Conservation (phyloP, 2,113 vertebrate species). For the Rhagologus leucostigma region DNA sequence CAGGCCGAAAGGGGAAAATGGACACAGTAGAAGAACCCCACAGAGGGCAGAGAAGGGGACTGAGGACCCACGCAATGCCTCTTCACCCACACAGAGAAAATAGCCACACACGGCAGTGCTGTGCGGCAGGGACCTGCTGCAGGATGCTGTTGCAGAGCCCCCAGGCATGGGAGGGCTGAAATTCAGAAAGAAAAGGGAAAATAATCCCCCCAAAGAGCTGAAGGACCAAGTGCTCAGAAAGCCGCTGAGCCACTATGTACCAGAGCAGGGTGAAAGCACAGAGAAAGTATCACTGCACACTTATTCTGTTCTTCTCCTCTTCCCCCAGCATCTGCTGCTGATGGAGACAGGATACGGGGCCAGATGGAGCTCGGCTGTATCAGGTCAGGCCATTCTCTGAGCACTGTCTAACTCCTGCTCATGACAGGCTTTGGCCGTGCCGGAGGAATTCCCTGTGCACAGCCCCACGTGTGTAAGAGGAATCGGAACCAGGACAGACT, state of each 20-base stretch:
- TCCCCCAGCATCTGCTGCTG: background rate
- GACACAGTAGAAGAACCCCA: accelerated
- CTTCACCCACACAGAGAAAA: accelerated
- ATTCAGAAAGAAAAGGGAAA: background rate
- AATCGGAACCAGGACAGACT: conserved; percentile 8
- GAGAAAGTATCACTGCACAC: background rate
- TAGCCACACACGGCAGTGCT: accelerated
- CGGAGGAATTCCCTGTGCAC: background rate
- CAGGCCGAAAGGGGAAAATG: background rate
- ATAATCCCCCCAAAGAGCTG: background rate
- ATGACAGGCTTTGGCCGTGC: accelerated
- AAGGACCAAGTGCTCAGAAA: background rate
- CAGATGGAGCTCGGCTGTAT: background rate
- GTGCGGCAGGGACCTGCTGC: accelerated
- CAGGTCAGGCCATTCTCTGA: background rate
- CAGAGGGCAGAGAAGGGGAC: background rate
- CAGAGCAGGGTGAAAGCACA: background rate
- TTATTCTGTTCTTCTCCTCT: background rate
- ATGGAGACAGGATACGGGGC: background rate
- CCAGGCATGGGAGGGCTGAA: background rate
- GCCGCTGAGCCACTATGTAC: accelerated
- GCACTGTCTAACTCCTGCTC: background rate
- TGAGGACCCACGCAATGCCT: background rate
- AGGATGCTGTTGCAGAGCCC: background rate
- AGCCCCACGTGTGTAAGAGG: background rate